Evolutionary conservation across 23 tunicate species (phyloP).

Genomic region (Ascidia mentula): DNA sequence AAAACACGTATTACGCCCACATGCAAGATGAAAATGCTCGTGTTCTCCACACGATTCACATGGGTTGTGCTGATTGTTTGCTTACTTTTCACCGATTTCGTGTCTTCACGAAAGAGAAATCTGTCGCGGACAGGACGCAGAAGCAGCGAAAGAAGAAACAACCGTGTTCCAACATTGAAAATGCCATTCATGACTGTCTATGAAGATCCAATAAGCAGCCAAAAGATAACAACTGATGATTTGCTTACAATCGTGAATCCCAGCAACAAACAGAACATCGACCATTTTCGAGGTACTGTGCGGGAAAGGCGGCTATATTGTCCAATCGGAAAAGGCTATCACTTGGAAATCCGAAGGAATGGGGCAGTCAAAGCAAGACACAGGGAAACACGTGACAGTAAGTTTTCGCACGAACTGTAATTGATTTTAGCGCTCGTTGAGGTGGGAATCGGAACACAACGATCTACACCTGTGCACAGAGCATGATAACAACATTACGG

Average conservation of each 20-base stretch:
- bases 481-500: background rate
- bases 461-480: no score
- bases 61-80: background rate
- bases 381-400: slow-evolving; percentile 47
- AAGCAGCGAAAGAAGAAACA: background rate
- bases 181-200: background rate
- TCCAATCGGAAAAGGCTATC: slow-evolving; percentile 84
- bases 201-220: background rate
- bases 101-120: background rate
- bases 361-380: slow-evolving; percentile 75
- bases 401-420: background rate
- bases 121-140: background rate
- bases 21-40: background rate
- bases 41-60: background rate
- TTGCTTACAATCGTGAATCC: slow-evolving; percentile 13
- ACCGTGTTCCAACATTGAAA: background rate
- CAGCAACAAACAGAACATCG: background rate
- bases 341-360: slow-evolving; percentile 54
- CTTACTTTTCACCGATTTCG: background rate
- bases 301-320: slow-evolving; percentile 63
- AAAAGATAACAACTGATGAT: background rate
- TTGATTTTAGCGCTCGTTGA: background rate
- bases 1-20: no score
- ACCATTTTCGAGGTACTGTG: slow-evolving; percentile 32
- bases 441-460: no score